Base-by-base conservation (phyloP, 2,113 vertebrate species). In the Hippolais icterina region DNA sequence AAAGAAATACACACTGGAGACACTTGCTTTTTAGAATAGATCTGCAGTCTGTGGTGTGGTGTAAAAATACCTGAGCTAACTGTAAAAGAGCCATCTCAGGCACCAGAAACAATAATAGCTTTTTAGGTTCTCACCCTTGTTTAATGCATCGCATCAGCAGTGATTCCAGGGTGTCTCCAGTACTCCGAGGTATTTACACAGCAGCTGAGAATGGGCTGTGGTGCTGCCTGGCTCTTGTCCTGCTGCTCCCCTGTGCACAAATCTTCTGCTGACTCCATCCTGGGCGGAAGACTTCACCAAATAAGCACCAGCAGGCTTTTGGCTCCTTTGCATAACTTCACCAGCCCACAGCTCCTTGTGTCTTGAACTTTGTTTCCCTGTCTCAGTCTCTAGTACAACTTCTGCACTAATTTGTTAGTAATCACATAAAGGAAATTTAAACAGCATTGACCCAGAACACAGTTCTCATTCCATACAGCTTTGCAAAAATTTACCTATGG, bases 181-280 rank as follows among this genome's bases (percentile, higher is more conserved):
- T 16, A 44, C 37, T 27, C 52, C 0, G 0, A 68, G 13, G 17
- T 23, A 33, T 46, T 84, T 39, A 24, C 6, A 8, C 3, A n/a
- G 72, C 68, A 83, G 39, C 64, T 19, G 56, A 76, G 64, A 47
- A 35, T 1, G 60, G 33, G 50, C 31, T 52, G 63, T 6, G 23
- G 29, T 23, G 42, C 65, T 57, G 12, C 11, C 11, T 15, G 3
- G 10, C 23, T 33, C 64, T 63, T 21, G 10, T 33, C 24, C 24
- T n/a, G 3, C 28, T 19, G 19, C 19, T 49, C 5, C 6, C 8
- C 25, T 16, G 3, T 7, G 28, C 13, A 4, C 5, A n/a, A 19
- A 22, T 78, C 60, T 50, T 50, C 14, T 63, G 33, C 19, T 15
- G 8, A 9, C 22, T 69, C 21, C 29, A 14, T 57, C 22, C 12